A percentile compares a stretch with the other conserved stretches of the same genome.
These are phyloP conservation scores for Eulemur mongoz DNA, from an alignment of 2,797 vertebrate species.

Conservation along the genomic window DNA sequence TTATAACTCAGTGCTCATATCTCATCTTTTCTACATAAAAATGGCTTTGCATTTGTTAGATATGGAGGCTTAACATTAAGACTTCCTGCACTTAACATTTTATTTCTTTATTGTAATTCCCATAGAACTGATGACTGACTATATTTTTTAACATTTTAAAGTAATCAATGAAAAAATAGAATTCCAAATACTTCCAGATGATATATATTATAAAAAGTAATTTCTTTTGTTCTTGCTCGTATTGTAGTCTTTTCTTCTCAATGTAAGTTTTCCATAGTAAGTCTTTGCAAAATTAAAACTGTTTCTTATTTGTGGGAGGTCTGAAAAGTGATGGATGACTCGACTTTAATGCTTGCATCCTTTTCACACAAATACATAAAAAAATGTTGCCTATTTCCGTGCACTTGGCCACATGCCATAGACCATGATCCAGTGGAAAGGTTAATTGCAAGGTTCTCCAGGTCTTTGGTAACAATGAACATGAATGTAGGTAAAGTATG, in stretches of 20 bases:
- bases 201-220: background rate
- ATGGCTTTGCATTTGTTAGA: constrained; percentile 6
- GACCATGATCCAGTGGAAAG: constrained; percentile 65
- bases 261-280: constrained; percentile 33
- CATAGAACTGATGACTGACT: background rate
- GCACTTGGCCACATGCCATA: constrained; percentile 64
- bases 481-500: background rate
- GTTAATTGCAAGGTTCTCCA: constrained; percentile 67
- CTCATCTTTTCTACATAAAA: constrained; percentile 58
- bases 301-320: constrained; percentile 62
- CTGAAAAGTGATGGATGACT: constrained; percentile 72
- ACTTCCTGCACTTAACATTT: background rate
- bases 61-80: constrained; percentile 45
- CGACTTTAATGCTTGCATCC: constrained; percentile 64
- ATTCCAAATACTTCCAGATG: constrained; percentile 58
- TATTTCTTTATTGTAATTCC: constrained; percentile 51
- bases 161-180: background rate
- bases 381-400: constrained; percentile 62
- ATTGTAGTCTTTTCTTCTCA: background rate
- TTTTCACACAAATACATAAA: constrained; percentile 69
- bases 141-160: background rate
- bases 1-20: constrained; percentile 47
- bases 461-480: constrained; percentile 64
- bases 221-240: background rate
- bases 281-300: constrained; percentile 22